Conservation (phyloP, 2,113 vertebrate genomes). For the Elgaria multicarinata region DNA sequence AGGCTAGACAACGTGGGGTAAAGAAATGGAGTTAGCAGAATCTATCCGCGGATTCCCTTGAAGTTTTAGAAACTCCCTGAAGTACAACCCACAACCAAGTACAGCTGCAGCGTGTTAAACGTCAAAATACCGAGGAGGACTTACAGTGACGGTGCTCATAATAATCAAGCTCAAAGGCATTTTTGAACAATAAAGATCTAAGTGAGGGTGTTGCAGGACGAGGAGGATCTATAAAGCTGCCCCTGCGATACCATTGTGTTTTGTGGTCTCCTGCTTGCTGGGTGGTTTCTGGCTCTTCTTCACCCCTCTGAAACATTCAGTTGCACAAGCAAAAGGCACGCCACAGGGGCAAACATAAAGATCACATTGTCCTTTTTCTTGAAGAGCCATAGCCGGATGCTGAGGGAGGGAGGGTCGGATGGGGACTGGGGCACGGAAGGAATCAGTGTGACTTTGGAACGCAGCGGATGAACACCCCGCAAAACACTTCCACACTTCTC, state of each 20-base stretch:
- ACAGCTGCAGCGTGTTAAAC: not conserved
- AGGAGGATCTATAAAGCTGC: not conserved
- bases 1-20: not conserved
- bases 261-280: not conserved
- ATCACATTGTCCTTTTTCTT: not conserved
- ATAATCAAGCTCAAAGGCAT: too few species aligned
- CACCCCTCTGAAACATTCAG: not conserved
- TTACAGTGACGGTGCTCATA: too few species aligned
- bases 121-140: not conserved
- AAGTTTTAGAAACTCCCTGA: not conserved
- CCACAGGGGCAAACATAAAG: not conserved
- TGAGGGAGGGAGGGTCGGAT: too few species aligned
- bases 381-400: not conserved
- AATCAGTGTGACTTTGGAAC: not conserved
- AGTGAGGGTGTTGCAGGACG: fast-evolving
- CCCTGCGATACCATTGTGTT: not conserved
- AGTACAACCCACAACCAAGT: not conserved
- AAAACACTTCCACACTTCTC: not conserved
- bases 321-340: not conserved
- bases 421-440: not conserved
- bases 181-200: not conserved
- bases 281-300: not conserved
- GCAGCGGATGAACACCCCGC: not conserved
- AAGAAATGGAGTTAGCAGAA: not conserved
- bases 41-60: not conserved